Evolutionary conservation across 2,888 invertebrate genomes (phyloP), one percentile per base, ranked within the genome.

Genomic region (Thereva nobilitata): DNA sequence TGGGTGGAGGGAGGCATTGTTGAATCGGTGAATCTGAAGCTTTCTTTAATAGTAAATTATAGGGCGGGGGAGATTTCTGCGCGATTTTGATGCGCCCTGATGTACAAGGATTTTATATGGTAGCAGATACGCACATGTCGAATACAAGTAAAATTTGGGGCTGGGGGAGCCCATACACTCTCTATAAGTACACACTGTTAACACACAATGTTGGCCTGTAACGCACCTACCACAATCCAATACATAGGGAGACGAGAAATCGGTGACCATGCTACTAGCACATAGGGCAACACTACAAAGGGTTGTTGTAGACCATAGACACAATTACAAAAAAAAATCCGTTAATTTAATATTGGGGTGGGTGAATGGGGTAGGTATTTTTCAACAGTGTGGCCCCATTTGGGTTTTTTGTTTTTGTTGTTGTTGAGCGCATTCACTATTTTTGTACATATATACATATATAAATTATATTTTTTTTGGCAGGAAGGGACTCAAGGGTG

Each of bases 11-110:
- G 23, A 44, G 45, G 37, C 47, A 47, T 59, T 59, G 47, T 47
- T 47, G 37, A 10, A 23, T 47, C 37, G 44, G 9, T 37, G 47
- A 23, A 47, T 59, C 47, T 37, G 10, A 12, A 59, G 4, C 47
- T 5, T 8, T 47, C 9, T 44, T 42, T 5, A 34, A 35, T 35
- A 23, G 38, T 23, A 59, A 37, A 38, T 47, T 59, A 38, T 59
- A 47, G 57, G 57, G 57, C 38, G 57, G 57, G 57, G 57, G 47
- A 37, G 35, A 45, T 59, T 59, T 59, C 57, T 59, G 57, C 57
- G 57, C 57, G 57, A 12, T 12, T 47, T 47, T 4, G 37, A 38
- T 59, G 57, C 57, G 57, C 57, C 47, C 50, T 12, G 12, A n/a
- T 23, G 23, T 12, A n/a, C 12, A 42, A 57, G 38, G 45, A 45